phyloP scores from a whole-genome alignment of 2,888 invertebrate species.

The Drosophila paramelanica region DNA sequence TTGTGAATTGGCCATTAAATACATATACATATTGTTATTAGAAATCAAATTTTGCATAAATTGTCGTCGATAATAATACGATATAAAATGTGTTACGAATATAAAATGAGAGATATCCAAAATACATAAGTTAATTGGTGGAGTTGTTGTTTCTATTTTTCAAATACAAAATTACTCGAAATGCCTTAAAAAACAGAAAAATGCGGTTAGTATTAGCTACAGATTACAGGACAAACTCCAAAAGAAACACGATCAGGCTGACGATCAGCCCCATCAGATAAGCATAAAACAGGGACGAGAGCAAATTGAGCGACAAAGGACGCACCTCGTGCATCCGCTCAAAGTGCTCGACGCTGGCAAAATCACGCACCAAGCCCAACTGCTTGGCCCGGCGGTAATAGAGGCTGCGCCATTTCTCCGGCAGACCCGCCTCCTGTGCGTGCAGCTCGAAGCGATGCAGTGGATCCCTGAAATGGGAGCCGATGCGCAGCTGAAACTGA shows the following conservation, averaged over 20 bases:
- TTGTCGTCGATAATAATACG: conserved; percentile 37
- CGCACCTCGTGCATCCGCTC: conserved; percentile 10
- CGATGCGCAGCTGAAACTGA: conserved; percentile 67
- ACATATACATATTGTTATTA: conserved; percentile 42
- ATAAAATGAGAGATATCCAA: conserved; percentile 42
- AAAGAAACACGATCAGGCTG: conserved; percentile 48
- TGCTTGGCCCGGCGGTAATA: conserved; percentile 42
- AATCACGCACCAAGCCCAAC: conserved; percentile 57
- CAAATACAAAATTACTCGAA: conserved; percentile 24
- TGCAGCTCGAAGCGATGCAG: conserved; percentile 53
- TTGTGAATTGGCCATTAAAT: conserved; percentile 58
- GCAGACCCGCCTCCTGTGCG: conserved; percentile 53
- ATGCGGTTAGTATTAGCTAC: conserved; percentile 65
- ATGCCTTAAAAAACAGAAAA: conserved; percentile 50
- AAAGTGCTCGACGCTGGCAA: conserved; percentile 39
- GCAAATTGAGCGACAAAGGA: conserved; percentile 37
- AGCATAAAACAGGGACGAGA: conserved; percentile 47
- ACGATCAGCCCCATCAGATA: conserved; percentile 47
- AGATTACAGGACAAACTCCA: conserved; percentile 40
- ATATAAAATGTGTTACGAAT: conserved; percentile 43
- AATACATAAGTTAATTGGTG: conserved; percentile 51
- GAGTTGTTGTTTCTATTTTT: conserved; percentile 12
- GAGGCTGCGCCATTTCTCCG: conserved; percentile 34
- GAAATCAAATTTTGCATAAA: conserved; percentile 36
- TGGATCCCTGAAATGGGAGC: conserved; percentile 68